Evolutionary conservation across 2,888 invertebrate genomes (phyloP), one percentile per base, ranked within the genome.

Genomic region (Drosophila anomalipes): DNA sequence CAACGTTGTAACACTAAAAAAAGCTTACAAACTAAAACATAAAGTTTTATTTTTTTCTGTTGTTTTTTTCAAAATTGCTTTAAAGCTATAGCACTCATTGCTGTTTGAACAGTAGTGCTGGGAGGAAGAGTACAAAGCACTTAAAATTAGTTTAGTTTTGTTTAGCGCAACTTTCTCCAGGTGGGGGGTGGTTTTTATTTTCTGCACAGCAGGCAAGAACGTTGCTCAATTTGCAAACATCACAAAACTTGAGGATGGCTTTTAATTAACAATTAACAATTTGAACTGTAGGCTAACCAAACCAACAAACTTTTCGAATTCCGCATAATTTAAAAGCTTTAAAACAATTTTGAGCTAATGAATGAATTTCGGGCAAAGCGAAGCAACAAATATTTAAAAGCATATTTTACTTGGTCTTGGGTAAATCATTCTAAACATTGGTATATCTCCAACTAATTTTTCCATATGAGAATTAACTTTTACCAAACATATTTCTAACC

Each of bases 341-440:
- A 87, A 91, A 91, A 91, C 89, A 91, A 90, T 91, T 91, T 91
- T 89, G 86, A 82, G 84, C 81, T 79, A 62, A 54, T 63, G 12
- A 56, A 60, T 69, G 54, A 49, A 61, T 54, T 60, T 56, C 67
- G 60, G 56, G 70, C 69, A 74, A 75, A 81, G 78, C 72, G 62
- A 60, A 70, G 68, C 56, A 77, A 62, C 77, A 62, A 70, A 33
- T 33, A 53, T 30, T 16, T 39, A 16, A 33, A 56, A 44, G 6
- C 56, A 44, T 28, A 33, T 41, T 37, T 16, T 33, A 58, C 22
- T 30, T 30, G 28, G 28, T 52, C n/a, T 19, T 16, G 28, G 19
- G n/a, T 41, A 41, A 52, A 52, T 30, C 57, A 57, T 4, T 39
- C 28, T 56, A 37, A 37, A 26, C 22, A 16, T 26, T 47, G 22